A percentile compares a stretch with the other conserved stretches of the same genome.
Conservation (phyloP, 2,113 vertebrate genomes). For the Donacobius atricapilla region DNA sequence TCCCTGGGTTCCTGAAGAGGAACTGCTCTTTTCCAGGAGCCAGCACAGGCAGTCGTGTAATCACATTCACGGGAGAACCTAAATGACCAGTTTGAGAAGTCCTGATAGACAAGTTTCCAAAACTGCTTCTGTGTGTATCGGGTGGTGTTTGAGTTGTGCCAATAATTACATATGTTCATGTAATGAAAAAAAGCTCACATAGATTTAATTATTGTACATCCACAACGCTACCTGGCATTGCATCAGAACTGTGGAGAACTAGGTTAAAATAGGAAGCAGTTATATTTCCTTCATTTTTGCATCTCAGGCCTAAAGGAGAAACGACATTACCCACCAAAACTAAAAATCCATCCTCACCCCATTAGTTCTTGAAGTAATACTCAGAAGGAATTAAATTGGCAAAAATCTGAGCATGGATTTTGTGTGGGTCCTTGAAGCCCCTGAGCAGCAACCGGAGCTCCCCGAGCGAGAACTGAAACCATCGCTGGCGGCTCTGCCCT, state of each 20-base stretch:
- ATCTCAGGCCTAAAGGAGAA: background rate
- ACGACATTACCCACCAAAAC: too few relatives aligned
- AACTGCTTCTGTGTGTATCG: background rate
- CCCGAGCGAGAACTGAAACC: fast-evolving
- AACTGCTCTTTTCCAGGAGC: background rate
- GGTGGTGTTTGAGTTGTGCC: background rate
- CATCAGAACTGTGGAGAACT: fast-evolving
- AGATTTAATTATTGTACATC: background rate
- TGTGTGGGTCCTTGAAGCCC: background rate
- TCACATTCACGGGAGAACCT: fast-evolving
- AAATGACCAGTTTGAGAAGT: background rate
- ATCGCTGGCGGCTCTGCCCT: background rate
- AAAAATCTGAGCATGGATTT: background rate
- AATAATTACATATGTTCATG: background rate
- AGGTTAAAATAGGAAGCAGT: fast-evolving
- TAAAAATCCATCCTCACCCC: fast-evolving
- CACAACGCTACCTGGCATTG: background rate
- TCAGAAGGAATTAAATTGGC: fast-evolving
- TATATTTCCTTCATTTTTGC: background rate
- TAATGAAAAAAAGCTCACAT: background rate
- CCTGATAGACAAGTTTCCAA: background rate
- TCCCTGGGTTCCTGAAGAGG: background rate
- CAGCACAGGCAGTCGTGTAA: background rate
- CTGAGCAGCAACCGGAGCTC: fast-evolving
- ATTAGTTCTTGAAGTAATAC: fast-evolving